Base-by-base conservation (phyloP, 2,888 invertebrate species). In the Vandiemenella viatica region DNA sequence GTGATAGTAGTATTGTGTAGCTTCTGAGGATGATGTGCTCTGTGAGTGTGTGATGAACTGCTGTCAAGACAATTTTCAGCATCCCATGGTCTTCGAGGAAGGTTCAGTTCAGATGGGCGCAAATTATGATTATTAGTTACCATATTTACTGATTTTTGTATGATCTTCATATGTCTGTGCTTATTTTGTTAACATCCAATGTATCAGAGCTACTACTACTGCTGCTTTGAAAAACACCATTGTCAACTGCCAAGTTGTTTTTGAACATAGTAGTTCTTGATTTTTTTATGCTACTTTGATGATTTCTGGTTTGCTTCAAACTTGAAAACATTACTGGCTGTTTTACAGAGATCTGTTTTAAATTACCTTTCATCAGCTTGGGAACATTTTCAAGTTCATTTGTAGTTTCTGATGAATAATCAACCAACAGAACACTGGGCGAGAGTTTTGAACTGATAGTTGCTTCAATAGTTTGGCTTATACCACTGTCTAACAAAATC, bases 391-490 rank as follows among this genome's bases (percentile, higher is more conserved):
- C 42, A 19, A n/a, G n/a, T 18, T 51, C 47, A 10, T 21, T 22
- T 20, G 40, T 38, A 15, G 41, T 37, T 26, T 46, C 43, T 8
- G 26, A 37, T 17, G 37, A 44, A 53, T 65, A 66, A 55, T 66
- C 66, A 17, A 65, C 57, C 57, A 61, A 58, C 20, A 66, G 53
- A 41, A 60, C 48, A 58, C 61, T 64, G n/a, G 63, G 60, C 4
- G 63, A 60, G n/a, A 60, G 46, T 46, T 58, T 56, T 20, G 40
- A 43, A 17, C 45, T 32, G 32, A 32, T 32, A 32, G 10, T 32
- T 32, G 10, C 32, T 32, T 32, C 32, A 3, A 13, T 32, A 3
- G 10, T 10, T 13, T 10, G 3, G n/a, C 32, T 3, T 4, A 32
- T n/a, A 13, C 32, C 32, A 32, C n/a, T 32, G 4, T 32, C 4